phyloP scores from a whole-genome alignment of 2,888 invertebrate species.

The Tholera decimalis region DNA sequence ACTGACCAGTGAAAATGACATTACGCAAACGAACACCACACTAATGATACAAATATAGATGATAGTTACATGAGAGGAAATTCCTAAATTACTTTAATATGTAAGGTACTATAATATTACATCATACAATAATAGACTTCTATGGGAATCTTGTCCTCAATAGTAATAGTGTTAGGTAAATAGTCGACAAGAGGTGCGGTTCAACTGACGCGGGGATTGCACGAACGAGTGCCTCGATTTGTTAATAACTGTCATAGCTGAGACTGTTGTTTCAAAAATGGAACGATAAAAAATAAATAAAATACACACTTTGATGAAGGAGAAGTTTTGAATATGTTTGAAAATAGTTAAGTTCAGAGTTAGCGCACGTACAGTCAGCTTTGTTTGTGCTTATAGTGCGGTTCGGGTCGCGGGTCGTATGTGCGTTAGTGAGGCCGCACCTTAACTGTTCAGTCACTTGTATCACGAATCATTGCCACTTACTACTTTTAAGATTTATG shows the following conservation, averaged over 20 bases:
- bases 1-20: conserved; percentile 86
- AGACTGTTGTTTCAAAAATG: conserved; percentile 24
- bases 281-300: conserved; percentile 37
- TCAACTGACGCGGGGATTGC: conserved; percentile 37
- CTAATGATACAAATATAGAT: conserved; percentile 85
- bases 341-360: conserved; percentile 28
- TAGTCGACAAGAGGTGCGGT: conserved; percentile 60
- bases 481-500: conserved; percentile 77
- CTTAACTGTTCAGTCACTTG: conserved; percentile 67
- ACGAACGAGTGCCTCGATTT: conserved; percentile 1
- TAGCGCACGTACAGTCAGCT: conserved; percentile 45
- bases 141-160: conserved; percentile 74
- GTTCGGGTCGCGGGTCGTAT: conserved; percentile 4
- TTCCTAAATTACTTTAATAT: conserved; percentile 83
- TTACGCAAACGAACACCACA: conserved; percentile 89
- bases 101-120: conserved; percentile 70
- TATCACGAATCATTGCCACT: conserved; percentile 79
- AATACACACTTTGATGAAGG: conserved; percentile 30
- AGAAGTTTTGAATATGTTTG: conserved; percentile 35
- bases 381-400: conserved; percentile 29
- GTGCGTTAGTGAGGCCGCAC: conserved; percentile 46
- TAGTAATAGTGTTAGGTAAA: conserved; percentile 76
- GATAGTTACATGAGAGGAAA: conserved; percentile 80
- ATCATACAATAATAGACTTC: conserved; percentile 87
- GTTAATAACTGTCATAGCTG: conserved; percentile 31